Percentiles rank a stretch among this genome's conserved stretches.
These are phyloP conservation scores for Centropus unirufus DNA, from an alignment of 2,113 vertebrate genomes.

Conservation along the genomic window DNA sequence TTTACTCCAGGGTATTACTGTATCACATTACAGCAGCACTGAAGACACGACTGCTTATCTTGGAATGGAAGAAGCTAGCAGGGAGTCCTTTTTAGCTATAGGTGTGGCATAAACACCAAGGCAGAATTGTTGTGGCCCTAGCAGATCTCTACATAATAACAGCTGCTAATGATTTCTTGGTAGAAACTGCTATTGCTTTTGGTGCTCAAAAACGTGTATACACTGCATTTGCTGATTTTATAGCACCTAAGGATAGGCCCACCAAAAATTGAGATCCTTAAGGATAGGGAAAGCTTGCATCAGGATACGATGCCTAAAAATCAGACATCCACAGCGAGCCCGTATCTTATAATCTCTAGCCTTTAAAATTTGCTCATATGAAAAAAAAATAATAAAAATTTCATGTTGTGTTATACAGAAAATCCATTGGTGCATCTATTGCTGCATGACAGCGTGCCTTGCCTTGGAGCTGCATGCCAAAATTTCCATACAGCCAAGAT, in stretches of 20 bases:
- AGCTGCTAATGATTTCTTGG: not conserved
- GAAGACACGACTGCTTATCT: constrained; percentile 46
- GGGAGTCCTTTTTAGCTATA: not conserved
- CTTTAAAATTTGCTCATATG: not conserved
- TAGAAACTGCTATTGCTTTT: not conserved
- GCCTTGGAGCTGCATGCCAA: not conserved
- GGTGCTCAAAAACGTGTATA: not conserved
- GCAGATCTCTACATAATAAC: not conserved
- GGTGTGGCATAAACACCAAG: not conserved
- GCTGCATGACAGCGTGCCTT: not conserved
- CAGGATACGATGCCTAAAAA: rapidly evolving
- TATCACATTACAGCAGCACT: constrained; percentile 11
- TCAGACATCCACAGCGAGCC: not conserved
- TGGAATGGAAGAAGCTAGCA: rapidly evolving
- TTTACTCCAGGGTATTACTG: not conserved
- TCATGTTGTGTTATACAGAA: not conserved
- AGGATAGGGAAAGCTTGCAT: not conserved
- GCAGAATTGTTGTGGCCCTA: not conserved
- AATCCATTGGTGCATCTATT: not conserved
- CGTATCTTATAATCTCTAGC: not conserved
- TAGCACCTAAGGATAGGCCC: not conserved
- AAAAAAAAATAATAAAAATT: not conserved
- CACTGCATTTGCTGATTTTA: rapidly evolving
- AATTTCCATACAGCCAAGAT: not conserved
- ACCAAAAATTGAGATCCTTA: not conserved